Conservation (phyloP, 1,140 invertebrate species). For the Planococcus citri region DNA sequence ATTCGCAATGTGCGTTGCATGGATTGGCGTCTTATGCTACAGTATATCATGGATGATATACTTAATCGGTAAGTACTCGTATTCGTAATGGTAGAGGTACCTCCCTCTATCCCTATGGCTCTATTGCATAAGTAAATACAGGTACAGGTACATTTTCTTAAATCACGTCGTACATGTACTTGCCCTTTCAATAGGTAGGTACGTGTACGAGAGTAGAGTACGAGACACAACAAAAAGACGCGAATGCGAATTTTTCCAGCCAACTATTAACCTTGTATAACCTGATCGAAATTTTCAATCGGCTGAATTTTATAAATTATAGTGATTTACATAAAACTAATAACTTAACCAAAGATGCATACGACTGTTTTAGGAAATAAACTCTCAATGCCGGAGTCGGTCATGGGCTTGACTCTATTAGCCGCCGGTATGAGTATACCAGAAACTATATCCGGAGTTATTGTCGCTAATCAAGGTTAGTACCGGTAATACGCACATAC, state of each 20-base stretch:
- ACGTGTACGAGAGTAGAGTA: too few species aligned
- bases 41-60: conserved; percentile 60
- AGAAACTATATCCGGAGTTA: conserved; percentile 67
- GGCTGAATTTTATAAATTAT: background rate
- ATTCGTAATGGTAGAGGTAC: conserved; percentile 7
- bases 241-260: background rate
- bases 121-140: too few species aligned
- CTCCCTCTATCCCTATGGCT: too few species aligned
- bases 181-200: too few species aligned
- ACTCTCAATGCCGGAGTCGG: conserved; percentile 51
- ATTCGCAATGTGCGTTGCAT: conserved; percentile 51
- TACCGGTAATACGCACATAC: background rate
- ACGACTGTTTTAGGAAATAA: conserved; percentile 42
- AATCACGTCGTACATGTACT: too few species aligned
- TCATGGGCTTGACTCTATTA: conserved; percentile 75
- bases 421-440: conserved; percentile 74
- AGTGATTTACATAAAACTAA: background rate
- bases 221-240: too few species aligned
- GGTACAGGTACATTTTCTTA: too few species aligned
- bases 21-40: conserved; percentile 50
- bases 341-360: background rate
- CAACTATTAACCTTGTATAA: background rate
- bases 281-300: background rate
- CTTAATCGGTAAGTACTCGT: conserved; percentile 46
- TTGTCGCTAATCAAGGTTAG: conserved; percentile 62